Evolutionary conservation across 2,797 vertebrate genomes (phyloP), one percentile per base, ranked within the genome.

Genomic region (Mastacembelus armatus): DNA sequence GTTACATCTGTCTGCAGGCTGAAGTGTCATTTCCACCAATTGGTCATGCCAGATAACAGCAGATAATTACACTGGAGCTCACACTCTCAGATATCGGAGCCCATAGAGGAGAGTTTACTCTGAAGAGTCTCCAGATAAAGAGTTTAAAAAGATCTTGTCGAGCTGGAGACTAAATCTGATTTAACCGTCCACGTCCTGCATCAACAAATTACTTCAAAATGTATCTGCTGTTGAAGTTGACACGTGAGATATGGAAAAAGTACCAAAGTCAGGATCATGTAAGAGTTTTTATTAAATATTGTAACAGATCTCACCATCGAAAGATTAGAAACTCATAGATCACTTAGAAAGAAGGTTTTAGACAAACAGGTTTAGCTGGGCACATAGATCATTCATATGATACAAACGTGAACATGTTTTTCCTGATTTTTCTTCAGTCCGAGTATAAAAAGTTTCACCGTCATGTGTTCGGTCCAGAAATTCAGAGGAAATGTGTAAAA

Each of bases 251-350:
- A n/a, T n/a, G n/a, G n/a, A n/a, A n/a, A n/a, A n/a, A n/a, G n/a
- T n/a, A n/a, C n/a, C n/a, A 52, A 39, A 44, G 45, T 52, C 2
- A 0, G 29, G 24, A 21, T 58, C 1, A 69, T 48, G 33, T 73
- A 12, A 22, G 30, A 62, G 15, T 67, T 83, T 87, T 88, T 86
- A 88, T 81, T 85, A 76, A 83, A 84, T 32, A 71, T 57, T 51
- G 44, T 32, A 48, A 71, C 56, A 64, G 67, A 70, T 62, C 42
- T 54, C 26, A 26, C 36, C 35, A 55, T 47, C 21, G 52, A 77
- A 48, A 59, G 10, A 51, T 68, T 40, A 55, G 30, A 54, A 74
- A 74, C 32, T 26, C 0, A 50, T 38, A 55, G 68, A 55, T 45
- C 12, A 61, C 49, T 54, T 24, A 2, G 61, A 69, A 74, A 67